These are phyloP conservation scores for Alouatta palliata DNA, from an alignment of 2,113 vertebrate genomes.

Conservation along the genomic window DNA sequence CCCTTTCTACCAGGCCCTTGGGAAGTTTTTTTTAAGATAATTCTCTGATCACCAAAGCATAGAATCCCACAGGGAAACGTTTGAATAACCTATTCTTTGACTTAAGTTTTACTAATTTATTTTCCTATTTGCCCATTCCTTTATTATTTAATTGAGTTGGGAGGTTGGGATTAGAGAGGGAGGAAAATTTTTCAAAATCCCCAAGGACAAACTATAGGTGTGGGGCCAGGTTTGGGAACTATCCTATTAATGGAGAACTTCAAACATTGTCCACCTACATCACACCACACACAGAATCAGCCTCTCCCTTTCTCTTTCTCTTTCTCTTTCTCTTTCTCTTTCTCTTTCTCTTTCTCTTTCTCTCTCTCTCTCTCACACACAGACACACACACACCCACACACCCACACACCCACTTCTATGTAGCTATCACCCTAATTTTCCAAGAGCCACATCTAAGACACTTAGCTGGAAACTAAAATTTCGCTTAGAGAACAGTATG, in stretches of 20 bases:
- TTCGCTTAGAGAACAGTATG: neutral
- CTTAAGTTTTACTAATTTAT: neutral
- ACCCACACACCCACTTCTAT: neutral
- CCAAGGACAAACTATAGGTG: neutral
- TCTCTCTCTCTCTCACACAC: neutral
- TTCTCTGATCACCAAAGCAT: neutral
- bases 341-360: neutral
- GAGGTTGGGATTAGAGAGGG: neutral
- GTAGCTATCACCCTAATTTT: neutral
- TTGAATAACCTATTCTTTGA: neutral
- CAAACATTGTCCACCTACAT: neutral
- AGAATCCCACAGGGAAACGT: neutral
- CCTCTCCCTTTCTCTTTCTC: too few relatives aligned
- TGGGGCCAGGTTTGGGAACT: neutral
- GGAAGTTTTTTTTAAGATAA: neutral
- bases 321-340: neutral
- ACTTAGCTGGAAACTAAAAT: neutral
- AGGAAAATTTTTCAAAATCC: neutral
- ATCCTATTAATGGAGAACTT: neutral
- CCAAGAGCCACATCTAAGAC: conserved; percentile 8
- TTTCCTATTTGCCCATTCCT: neutral
- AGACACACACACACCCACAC: neutral
- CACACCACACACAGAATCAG: neutral
- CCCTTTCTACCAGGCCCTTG: neutral
- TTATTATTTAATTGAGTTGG: neutral